Base-by-base conservation (phyloP, 2,797 vertebrate species). In the Hoplostethus mediterraneus region DNA sequence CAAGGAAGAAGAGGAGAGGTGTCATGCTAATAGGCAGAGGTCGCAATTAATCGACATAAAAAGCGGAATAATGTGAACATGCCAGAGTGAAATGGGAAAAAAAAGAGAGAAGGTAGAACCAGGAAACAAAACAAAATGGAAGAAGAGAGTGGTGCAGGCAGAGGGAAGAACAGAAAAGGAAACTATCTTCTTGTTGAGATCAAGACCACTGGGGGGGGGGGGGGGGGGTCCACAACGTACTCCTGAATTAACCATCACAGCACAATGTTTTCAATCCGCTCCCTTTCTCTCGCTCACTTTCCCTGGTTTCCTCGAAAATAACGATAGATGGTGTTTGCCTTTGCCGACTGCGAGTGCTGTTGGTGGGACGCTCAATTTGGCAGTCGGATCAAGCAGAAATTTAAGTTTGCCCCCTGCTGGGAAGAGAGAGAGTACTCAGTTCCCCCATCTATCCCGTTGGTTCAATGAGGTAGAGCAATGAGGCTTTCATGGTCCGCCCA, bases 331-430 rank as follows among this genome's bases (percentile, higher is more conserved):
- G 65, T 71, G 75, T 83, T 77, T 76, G 71, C 52, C 66, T 42
- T 64, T 44, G 28, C 44, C 4, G 17, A 38, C 45, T 71, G 63
- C 30, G 12, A 67, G 67, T 40, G 30, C 55, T 60, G 60, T 70
- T 49, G 54, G 52, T n/a, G 11, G 65, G 62, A 82, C 63, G 40
- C 72, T 85, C 62, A 47, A 51, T 83, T 83, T 80, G 72, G 65
- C 81, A 80, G 82, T 54, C 55, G 64, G 81, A 82, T 71, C 64
- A 76, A 85, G 74, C 74, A 69, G 70, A 82, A 80, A 83, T 68
- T 38, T 71, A 82, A 82, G 75, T 77, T 64, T 62, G 52, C 80
- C 67, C 45, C 79, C 77, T 61, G 54, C 67, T 64, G 68, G 47
- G 52, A 77, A 70, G 52, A 14, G 45, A 52, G 67, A 67, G 70